Evolutionary conservation across 2,113 vertebrate species (phyloP).

Genomic region (Pao palembangensis): DNA sequence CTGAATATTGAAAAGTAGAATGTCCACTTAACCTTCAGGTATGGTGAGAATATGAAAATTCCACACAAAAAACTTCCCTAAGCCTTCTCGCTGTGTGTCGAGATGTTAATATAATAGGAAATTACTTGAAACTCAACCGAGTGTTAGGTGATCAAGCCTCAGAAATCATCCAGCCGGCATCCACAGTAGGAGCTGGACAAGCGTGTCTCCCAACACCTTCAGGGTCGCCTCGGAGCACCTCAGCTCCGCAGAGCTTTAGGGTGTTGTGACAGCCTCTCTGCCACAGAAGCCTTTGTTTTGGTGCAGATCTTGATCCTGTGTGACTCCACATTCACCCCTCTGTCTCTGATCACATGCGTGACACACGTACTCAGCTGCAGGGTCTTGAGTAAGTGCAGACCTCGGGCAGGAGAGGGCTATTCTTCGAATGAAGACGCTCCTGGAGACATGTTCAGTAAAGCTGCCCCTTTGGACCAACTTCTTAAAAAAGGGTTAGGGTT

Average conservation of each 20-base stretch:
- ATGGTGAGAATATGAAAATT: too few species aligned
- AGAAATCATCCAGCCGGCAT: constrained; percentile 19
- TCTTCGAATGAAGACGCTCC: constrained; percentile 15
- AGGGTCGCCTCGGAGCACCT: constrained; percentile 52
- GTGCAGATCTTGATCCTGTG: constrained; percentile 52
- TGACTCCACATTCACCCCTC: constrained; percentile 44
- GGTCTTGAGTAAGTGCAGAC: constrained; percentile 15
- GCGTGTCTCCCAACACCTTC: constrained; percentile 29
- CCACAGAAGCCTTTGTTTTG: constrained; percentile 57
- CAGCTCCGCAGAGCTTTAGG: constrained; percentile 22
- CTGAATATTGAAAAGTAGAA: too few species aligned
- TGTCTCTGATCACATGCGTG: constrained; percentile 53
- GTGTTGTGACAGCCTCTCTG: constrained; percentile 58
- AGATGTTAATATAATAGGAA: too few species aligned
- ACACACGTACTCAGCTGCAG: constrained; percentile 38
- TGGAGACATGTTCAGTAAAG: too few species aligned
- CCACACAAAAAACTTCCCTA: too few species aligned
- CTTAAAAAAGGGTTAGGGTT: too few species aligned
- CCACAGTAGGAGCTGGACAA: constrained; percentile 30
- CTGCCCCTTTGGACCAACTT: too few species aligned
- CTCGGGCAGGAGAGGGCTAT: background rate
- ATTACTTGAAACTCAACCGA: too few species aligned
- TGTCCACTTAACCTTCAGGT: too few species aligned
- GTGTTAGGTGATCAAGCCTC: background rate
- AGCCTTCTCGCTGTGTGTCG: too few species aligned